These are phyloP conservation scores for Luehdorfia chinensis DNA, from an alignment of 1,140 invertebrate species.

Conservation along the genomic window DNA sequence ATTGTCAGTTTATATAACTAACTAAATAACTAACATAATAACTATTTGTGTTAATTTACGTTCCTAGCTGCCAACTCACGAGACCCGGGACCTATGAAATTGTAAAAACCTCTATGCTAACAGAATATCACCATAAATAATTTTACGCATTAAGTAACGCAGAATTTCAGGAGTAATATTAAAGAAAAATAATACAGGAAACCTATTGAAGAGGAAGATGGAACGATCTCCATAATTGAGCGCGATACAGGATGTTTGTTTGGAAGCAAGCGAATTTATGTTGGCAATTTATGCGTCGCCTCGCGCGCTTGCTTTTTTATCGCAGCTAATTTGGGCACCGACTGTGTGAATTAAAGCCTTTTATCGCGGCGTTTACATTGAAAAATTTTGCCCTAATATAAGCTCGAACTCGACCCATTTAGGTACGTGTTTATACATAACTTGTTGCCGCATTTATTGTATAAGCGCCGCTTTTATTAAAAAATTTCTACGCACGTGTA, in stretches of 20 bases:
- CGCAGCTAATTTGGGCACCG: constrained; percentile 23
- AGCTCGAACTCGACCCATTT: background rate
- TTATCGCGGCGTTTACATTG: constrained; percentile 13
- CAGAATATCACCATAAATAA: no score
- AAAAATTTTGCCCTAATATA: constrained; percentile 6
- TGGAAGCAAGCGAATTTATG: constrained; percentile 31
- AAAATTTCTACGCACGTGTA: background rate
- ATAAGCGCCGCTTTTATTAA: background rate
- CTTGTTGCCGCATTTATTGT: constrained; percentile 14
- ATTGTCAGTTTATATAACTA: no score
- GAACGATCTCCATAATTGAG: constrained; percentile 41
- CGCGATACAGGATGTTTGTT: constrained; percentile 39
- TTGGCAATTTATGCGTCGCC: constrained; percentile 38
- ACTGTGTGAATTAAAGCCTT: constrained; percentile 20
- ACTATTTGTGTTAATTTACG: background rate
- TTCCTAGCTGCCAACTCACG: no score
- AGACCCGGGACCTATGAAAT: no score
- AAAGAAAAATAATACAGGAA: constrained; percentile 27
- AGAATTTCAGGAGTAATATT: constrained; percentile 6
- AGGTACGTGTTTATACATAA: constrained; percentile 11
- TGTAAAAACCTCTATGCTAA: no score
- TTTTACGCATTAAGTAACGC: no score
- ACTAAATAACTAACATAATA: background rate
- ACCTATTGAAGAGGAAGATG: constrained; percentile 32
- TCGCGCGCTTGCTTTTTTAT: constrained; percentile 29